phyloP scores from a whole-genome alignment of 2,797 vertebrate species.

The Yasuhikotakia modesta region DNA sequence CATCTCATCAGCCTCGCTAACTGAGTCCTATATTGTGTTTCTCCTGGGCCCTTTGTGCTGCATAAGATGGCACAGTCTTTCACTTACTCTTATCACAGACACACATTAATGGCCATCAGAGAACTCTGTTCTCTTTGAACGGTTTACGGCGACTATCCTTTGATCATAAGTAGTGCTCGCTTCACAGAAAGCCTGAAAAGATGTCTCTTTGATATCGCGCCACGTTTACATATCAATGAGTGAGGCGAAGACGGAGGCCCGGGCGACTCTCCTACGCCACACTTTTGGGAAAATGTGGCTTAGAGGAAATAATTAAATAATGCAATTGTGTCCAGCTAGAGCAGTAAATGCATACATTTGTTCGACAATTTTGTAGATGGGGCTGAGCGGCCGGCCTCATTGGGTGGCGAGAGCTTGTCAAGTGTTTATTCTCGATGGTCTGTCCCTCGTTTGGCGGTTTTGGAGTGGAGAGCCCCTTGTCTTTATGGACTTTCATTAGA shows the following conservation, averaged over 20 bases:
- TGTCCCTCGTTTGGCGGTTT: constrained; percentile 42
- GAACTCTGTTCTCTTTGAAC: constrained; percentile 62
- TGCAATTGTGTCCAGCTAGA: not conserved
- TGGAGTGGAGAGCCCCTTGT: constrained; percentile 50
- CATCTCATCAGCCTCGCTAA: constrained; percentile 55
- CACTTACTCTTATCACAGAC: constrained; percentile 62
- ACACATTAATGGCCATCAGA: constrained; percentile 64
- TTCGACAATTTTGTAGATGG: not conserved
- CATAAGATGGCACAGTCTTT: constrained; percentile 57
- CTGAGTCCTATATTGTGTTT: constrained; percentile 52
- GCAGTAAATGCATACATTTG: constrained; percentile 26
- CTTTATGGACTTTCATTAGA: constrained; percentile 73
- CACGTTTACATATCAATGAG: constrained; percentile 66
- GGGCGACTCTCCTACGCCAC: constrained; percentile 37
- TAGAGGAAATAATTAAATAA: not conserved
- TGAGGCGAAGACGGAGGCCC: constrained; percentile 37
- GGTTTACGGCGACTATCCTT: constrained; percentile 58
- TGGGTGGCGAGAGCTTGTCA: constrained; percentile 14
- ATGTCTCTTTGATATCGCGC: constrained; percentile 63
- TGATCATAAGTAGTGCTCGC: constrained; percentile 64
- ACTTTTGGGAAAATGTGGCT: constrained; percentile 28
- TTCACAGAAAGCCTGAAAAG: constrained; percentile 59
- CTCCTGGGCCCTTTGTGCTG: constrained; percentile 53
- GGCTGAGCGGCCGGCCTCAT: constrained; percentile 14
- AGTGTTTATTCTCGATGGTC: constrained; percentile 47